These are phyloP conservation scores for Actenoides hombroni DNA, from an alignment of 2,113 vertebrate species.

Conservation along the genomic window DNA sequence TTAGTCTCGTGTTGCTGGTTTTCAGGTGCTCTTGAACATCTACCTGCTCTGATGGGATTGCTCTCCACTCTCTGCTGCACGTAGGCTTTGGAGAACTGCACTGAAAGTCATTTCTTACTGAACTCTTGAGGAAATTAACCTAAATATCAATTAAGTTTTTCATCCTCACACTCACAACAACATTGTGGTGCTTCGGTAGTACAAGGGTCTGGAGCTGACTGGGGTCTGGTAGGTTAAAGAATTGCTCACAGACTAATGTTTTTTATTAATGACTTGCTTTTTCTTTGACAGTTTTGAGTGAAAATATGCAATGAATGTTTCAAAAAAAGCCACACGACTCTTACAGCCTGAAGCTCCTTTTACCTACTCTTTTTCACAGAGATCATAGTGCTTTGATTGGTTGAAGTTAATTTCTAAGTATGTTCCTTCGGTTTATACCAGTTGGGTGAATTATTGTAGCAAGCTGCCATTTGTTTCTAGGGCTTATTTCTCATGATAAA, in stretches of 20 bases:
- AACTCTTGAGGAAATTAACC: not conserved
- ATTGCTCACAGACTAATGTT: not conserved
- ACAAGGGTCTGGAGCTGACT: not conserved
- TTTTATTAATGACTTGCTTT: not conserved
- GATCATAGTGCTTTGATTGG: not conserved
- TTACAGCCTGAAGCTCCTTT: not conserved
- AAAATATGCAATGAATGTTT: not conserved
- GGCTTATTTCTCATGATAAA: not conserved
- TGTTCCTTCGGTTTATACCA: not conserved
- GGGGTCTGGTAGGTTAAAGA: not conserved
- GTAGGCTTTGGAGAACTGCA: not conserved
- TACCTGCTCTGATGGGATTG: not conserved
- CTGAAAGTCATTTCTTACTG: not conserved
- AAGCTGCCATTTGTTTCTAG: not conserved
- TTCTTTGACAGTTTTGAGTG: not conserved
- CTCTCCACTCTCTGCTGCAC: not conserved
- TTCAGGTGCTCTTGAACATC: not conserved
- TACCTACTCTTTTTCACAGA: not conserved
- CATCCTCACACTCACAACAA: not conserved
- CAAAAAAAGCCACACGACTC: not conserved
- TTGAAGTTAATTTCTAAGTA: not conserved
- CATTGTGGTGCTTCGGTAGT: accelerated
- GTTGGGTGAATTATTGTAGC: not conserved
- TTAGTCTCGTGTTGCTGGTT: not conserved
- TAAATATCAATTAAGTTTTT: not conserved